phyloP scores from a whole-genome alignment of 2,888 invertebrate genomes.

The Cantharis lateralis region DNA sequence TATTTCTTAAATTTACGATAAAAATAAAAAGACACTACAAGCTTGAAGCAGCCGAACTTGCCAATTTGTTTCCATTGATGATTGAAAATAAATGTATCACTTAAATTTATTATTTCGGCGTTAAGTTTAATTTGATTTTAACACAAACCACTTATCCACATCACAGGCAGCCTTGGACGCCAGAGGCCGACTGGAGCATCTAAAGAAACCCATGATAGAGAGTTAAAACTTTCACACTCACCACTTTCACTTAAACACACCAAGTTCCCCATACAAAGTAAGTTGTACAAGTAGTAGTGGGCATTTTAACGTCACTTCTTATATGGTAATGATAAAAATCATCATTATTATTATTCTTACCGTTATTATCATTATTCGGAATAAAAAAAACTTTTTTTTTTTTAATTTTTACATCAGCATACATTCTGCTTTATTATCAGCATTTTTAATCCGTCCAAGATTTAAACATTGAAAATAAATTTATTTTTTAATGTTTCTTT shows the following conservation, averaged over 20 bases:
- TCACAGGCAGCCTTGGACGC: conserved; percentile 52
- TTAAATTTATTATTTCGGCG: conserved; percentile 11
- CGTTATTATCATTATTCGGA: not conserved
- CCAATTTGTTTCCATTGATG: not conserved
- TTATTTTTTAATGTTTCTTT: not conserved
- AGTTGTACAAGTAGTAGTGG: not conserved
- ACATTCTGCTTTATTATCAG: too few species aligned
- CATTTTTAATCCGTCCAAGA: not conserved
- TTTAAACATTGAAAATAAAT: not conserved
- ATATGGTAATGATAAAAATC: not conserved
- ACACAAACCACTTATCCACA: conserved; percentile 47
- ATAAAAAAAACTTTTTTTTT: not conserved
- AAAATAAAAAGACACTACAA: conserved; percentile 3
- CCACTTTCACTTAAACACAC: conserved; percentile 52
- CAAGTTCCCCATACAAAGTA: conserved; percentile 22
- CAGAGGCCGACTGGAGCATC: conserved; percentile 51
- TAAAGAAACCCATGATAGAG: conserved; percentile 50
- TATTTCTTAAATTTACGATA: not conserved
- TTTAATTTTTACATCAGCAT: too few species aligned
- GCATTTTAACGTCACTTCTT: not conserved
- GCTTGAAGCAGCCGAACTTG: conserved; percentile 1
- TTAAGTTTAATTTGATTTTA: conserved; percentile 34
- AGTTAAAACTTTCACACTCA: conserved; percentile 54
- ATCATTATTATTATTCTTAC: not conserved
- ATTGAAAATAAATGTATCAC: not conserved